phyloP scores from a whole-genome alignment of 2,113 vertebrate genomes.

The Prunella himalayana region DNA sequence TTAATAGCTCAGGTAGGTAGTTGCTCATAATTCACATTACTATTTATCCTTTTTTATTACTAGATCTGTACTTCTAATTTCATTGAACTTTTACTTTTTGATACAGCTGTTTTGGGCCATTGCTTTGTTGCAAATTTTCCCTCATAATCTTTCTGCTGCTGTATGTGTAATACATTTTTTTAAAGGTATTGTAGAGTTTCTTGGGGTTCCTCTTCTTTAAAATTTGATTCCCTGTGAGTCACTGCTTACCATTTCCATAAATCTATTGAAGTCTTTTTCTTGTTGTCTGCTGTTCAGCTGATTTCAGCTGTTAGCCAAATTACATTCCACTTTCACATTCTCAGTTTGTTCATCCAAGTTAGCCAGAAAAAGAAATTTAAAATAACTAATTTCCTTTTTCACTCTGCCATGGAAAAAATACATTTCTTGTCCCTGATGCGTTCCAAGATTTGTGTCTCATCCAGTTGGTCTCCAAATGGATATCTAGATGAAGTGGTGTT shows the following conservation, averaged over 20 bases:
- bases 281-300: not conserved
- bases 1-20: not conserved
- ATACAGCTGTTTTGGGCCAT: not conserved
- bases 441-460: not conserved
- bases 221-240: not conserved
- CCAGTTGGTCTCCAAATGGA: not conserved
- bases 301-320: conserved; percentile 17
- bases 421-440: not conserved
- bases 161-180: not conserved
- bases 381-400: not conserved
- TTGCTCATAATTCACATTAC: not conserved
- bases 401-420: not conserved
- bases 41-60: not conserved
- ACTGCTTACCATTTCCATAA: not conserved
- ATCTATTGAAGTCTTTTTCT: not conserved
- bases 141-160: not conserved
- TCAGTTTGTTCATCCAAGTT: not conserved
- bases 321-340: not conserved
- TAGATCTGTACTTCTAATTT: not conserved
- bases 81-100: not conserved
- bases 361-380: not conserved
- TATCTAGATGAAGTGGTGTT: not conserved
- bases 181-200: not conserved
- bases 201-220: not conserved
- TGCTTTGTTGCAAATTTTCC: not conserved